A percentile compares a stretch with the other conserved stretches of the same genome.
Conservation (phyloP, 2,888 invertebrate genomes). For the Apotomis capreana region DNA sequence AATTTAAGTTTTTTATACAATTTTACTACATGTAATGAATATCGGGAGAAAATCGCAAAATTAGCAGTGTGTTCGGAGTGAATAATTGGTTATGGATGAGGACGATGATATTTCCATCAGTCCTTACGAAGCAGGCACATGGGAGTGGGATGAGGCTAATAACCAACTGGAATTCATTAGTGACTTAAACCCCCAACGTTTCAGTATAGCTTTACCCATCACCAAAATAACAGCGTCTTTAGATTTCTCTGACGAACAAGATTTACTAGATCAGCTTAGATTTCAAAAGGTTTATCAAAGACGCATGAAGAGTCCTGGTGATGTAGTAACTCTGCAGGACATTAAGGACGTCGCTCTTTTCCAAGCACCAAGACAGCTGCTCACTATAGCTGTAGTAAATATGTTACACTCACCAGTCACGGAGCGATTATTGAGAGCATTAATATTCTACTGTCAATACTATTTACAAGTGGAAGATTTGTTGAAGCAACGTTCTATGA, state of each 20-base stretch:
- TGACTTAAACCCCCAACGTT: neutral
- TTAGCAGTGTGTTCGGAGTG: constrained; percentile 2
- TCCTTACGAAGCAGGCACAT: constrained; percentile 25
- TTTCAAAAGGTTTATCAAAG: constrained; percentile 31
- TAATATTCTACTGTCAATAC: constrained; percentile 39
- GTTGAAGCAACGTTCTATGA: neutral
- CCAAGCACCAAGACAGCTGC: constrained; percentile 10
- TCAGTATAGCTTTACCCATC: neutral
- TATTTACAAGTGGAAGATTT: constrained; percentile 28
- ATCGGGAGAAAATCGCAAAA: neutral
- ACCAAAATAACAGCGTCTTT: constrained; percentile 1
- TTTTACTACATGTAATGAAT: constrained; percentile 10
- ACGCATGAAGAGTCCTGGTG: neutral
- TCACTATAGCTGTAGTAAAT: constrained; percentile 11
- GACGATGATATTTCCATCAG: constrained; percentile 21
- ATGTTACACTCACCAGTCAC: constrained; percentile 22
- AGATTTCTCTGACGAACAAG: constrained; percentile 22
- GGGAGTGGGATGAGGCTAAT: constrained; percentile 30
- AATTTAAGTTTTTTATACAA: constrained; percentile 10
- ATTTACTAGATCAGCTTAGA: constrained; percentile 22
- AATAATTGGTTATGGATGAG: constrained; percentile 21
- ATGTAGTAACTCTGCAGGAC: constrained; percentile 34
- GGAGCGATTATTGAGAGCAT: constrained; percentile 27
- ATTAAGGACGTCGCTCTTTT: constrained; percentile 29
- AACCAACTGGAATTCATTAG: constrained; percentile 23